Evolutionary conservation across 2,113 vertebrate species (phyloP).

Genomic region (Epinephelus cyanopodus): DNA sequence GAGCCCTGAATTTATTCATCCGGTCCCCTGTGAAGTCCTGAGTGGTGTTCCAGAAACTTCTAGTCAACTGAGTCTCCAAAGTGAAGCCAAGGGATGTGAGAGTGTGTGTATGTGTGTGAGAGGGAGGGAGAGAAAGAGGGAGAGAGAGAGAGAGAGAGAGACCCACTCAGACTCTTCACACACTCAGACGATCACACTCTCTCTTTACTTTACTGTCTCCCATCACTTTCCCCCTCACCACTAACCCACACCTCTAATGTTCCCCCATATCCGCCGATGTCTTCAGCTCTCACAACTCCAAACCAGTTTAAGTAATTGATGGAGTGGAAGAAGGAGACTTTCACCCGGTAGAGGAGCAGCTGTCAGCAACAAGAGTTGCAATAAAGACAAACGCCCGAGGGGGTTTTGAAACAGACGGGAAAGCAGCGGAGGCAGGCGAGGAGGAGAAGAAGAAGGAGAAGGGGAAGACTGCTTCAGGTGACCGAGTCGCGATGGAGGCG

Average conservation of each 20-base stretch:
- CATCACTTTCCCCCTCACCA: slow-evolving; percentile 28
- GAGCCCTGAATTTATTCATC: neutral
- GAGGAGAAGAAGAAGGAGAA: neutral
- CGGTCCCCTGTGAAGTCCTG: neutral
- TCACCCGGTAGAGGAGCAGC: slow-evolving; percentile 30
- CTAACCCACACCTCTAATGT: slow-evolving; percentile 32
- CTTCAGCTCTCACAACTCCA: slow-evolving; percentile 12
- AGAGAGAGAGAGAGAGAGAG: slow-evolving; percentile 36
- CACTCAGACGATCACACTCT: slow-evolving; percentile 34
- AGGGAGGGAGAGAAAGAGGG: slow-evolving; percentile 30
- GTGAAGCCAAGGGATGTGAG: slow-evolving; percentile 33
- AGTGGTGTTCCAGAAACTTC: slow-evolving; percentile 40
- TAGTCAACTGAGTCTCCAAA: slow-evolving; percentile 30
- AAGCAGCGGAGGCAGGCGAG: slow-evolving; percentile 11
- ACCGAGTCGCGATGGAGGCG: slow-evolving; percentile 66
- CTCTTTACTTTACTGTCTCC: slow-evolving; percentile 43
- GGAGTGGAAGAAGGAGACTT: slow-evolving; percentile 46
- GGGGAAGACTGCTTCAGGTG: slow-evolving; percentile 64
- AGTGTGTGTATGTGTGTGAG: neutral
- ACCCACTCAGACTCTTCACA: neutral
- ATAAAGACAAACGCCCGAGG: slow-evolving; percentile 46
- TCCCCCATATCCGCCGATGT: neutral
- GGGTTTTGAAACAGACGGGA: slow-evolving; percentile 10
- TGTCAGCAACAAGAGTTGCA: slow-evolving; percentile 50
- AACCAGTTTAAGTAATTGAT: slow-evolving; percentile 24